phyloP scores from a whole-genome alignment of 2,888 invertebrate genomes.

The Drosophila yooni region DNA sequence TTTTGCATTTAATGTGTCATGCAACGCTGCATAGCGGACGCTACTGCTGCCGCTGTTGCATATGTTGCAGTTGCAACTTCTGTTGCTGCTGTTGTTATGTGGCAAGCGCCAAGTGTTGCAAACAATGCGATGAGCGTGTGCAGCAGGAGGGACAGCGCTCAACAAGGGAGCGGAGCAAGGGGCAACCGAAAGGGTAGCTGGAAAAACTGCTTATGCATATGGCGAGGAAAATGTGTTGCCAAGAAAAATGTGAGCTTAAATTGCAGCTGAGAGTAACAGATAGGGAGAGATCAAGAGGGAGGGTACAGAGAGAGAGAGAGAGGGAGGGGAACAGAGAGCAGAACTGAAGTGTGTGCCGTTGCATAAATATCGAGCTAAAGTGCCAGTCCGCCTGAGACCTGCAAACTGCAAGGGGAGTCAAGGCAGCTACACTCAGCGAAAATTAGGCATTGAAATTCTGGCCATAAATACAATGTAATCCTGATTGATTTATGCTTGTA shows the following conservation, averaged over 20 bases:
- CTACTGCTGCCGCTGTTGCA: conserved; percentile 52
- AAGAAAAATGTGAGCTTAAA: conserved; percentile 81
- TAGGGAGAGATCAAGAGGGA: background rate
- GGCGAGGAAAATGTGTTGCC: conserved; percentile 77
- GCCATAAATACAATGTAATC: background rate
- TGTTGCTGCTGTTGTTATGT: conserved; percentile 74
- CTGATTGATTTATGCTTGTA: background rate
- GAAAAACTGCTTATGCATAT: conserved; percentile 78
- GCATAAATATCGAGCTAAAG: conserved; percentile 78
- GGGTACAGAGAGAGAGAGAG: background rate
- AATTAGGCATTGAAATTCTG: background rate
- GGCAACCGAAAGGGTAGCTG: conserved; percentile 59
- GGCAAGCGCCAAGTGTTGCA: conserved; percentile 82
- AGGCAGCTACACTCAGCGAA: background rate
- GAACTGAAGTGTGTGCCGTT: conserved; percentile 77
- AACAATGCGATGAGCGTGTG: conserved; percentile 63
- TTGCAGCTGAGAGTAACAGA: conserved; percentile 55
- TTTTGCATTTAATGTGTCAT: conserved; percentile 79
- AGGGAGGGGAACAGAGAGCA: conserved; percentile 12
- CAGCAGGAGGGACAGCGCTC: conserved; percentile 21
- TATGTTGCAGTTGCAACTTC: conserved; percentile 79
- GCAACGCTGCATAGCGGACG: conserved; percentile 75
- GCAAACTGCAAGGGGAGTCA: background rate
- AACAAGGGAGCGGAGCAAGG: background rate
- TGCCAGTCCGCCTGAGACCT: conserved; percentile 51